Conservation (phyloP, 2,888 invertebrate genomes). For the Anarsia innoxiella region DNA sequence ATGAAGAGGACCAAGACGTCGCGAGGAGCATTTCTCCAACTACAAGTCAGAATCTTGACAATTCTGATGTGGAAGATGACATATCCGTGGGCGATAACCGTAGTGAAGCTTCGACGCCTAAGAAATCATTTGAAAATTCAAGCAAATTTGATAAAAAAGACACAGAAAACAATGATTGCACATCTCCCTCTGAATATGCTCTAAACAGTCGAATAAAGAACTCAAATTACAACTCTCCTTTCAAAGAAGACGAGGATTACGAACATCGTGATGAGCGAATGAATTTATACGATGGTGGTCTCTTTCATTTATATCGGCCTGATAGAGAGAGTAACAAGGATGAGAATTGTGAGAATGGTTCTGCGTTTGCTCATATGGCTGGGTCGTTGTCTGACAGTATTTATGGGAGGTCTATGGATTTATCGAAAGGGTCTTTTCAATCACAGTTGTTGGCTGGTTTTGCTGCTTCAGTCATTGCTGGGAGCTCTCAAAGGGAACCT, state of each 20-base stretch:
- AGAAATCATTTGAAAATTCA: slow-evolving; percentile 29
- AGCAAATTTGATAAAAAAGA: slow-evolving; percentile 35
- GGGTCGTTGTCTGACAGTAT: slow-evolving; percentile 50
- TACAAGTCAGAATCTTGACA: slow-evolving; percentile 41
- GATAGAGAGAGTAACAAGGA: slow-evolving; percentile 49
- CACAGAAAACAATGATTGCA: slow-evolving; percentile 36
- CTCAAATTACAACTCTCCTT: slow-evolving; percentile 51
- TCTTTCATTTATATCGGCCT: slow-evolving; percentile 58
- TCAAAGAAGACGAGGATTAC: slow-evolving; percentile 58
- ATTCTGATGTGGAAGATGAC: slow-evolving; percentile 56
- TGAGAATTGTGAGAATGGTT: slow-evolving; percentile 31
- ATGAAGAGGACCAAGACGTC: slow-evolving; percentile 37
- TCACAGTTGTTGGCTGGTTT: slow-evolving; percentile 62
- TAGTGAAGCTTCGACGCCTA: slow-evolving; percentile 54
- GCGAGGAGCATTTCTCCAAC: slow-evolving; percentile 32
- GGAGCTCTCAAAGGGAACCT: slow-evolving; percentile 49
- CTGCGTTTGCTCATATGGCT: slow-evolving; percentile 40
- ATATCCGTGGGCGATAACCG: slow-evolving; percentile 66
- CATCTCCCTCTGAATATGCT: slow-evolving; percentile 46
- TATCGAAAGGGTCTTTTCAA: slow-evolving; percentile 60
- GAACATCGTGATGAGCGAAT: slow-evolving; percentile 43
- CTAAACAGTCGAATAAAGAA: slow-evolving; percentile 39
- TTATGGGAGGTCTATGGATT: slow-evolving; percentile 60
- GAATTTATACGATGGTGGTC: slow-evolving; percentile 55
- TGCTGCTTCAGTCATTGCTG: slow-evolving; percentile 60